A percentile compares a stretch with the other conserved stretches of the same genome.
Conservation (phyloP, 1,140 invertebrate genomes). For the Eurosta solidaginis region DNA sequence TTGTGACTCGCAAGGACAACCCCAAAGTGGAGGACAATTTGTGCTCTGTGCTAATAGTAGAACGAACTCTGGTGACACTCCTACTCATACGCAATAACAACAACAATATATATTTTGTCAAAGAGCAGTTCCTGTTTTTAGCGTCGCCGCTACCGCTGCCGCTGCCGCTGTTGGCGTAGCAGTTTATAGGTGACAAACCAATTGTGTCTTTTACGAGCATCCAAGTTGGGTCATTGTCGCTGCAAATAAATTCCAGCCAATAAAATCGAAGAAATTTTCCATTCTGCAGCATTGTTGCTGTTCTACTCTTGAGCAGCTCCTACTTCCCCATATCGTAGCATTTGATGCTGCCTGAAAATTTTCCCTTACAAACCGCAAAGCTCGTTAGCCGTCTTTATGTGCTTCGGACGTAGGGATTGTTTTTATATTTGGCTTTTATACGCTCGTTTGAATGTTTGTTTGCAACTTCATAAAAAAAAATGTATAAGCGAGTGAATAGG, state of each 20-base stretch:
- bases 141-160: neutral
- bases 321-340: neutral
- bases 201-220: conserved; percentile 34
- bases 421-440: neutral
- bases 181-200: conserved; percentile 31
- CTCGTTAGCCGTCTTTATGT: neutral
- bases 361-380: neutral
- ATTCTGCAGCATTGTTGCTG: neutral
- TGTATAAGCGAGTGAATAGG: neutral
- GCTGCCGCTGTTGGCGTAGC: neutral
- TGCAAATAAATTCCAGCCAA: conserved; percentile 32
- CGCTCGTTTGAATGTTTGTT: neutral
- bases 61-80: conserved; percentile 30
- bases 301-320: neutral
- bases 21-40: neutral
- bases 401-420: neutral
- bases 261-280: conserved; percentile 31
- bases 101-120: neutral
- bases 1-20: neutral
- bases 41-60: neutral
- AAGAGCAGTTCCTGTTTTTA: neutral
- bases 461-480: no score
- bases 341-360: neutral
- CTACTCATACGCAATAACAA: conserved; percentile 30
- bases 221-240: conserved; percentile 33